These are phyloP conservation scores for Dusona sp. DNA, from an alignment of 2,888 invertebrate species.

Conservation along the genomic window DNA sequence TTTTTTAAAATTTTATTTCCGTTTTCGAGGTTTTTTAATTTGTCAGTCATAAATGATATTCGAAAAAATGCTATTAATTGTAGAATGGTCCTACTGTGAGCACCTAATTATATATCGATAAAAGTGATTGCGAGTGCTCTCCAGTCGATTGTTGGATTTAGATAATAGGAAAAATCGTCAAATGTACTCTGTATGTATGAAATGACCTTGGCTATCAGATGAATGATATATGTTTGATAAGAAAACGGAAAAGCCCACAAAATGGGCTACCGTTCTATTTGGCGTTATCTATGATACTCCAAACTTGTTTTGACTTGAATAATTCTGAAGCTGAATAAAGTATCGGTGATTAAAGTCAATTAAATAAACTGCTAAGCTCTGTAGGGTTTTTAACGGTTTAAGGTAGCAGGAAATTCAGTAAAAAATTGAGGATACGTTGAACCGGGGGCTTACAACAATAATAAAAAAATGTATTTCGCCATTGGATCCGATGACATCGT, in stretches of 20 bases:
- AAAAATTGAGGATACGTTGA: not conserved
- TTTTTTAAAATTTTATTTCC: not conserved
- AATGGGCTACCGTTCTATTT: not conserved
- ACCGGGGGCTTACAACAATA: slow-evolving; percentile 42
- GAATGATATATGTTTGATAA: slow-evolving; percentile 1
- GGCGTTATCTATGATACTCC: not conserved
- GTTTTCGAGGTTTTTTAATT: not conserved
- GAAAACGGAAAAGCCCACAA: not conserved
- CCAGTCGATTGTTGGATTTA: not conserved
- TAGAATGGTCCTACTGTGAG: not conserved
- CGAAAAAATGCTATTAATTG: not conserved
- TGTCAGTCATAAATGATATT: not conserved
- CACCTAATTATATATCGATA: not conserved
- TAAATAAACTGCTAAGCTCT: not conserved
- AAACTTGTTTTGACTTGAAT: not conserved
- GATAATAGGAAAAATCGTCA: not conserved
- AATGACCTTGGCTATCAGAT: slow-evolving; percentile 12
- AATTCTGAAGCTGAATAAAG: not conserved
- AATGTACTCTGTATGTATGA: not conserved
- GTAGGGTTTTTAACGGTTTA: not conserved
- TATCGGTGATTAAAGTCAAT: not conserved
- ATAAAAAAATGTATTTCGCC: slow-evolving; percentile 59
- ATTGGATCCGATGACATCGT: slow-evolving; percentile 63
- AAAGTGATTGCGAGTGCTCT: not conserved
- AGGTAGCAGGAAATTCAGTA: not conserved